Base-by-base conservation (phyloP, 2,797 vertebrate genomes). In the Malacoctenus gilli region DNA sequence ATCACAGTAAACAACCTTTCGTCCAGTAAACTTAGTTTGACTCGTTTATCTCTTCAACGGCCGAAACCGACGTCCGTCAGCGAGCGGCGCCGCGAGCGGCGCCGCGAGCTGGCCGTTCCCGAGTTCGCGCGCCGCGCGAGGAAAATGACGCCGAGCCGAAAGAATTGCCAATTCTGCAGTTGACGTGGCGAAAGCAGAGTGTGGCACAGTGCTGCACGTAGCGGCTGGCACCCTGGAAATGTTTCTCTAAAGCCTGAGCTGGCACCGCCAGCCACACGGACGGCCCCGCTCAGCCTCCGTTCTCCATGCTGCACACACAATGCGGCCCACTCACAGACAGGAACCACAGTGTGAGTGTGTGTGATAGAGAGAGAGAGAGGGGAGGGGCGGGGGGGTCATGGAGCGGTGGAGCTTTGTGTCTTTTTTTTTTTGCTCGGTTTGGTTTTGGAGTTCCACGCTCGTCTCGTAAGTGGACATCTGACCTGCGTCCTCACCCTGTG, bases 301-400 rank as follows among this genome's bases (percentile, higher is more conserved):
- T 80, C 75, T 75, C 76, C 67, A 77, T 72, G 72, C 76, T 73
- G 68, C 59, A 63, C 52, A 71, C 77, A 89, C 84, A 89, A 86
- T 81, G 75, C 61, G 66, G 57, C 44, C 59, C 67, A 71, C 71
- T 73, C 77, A 82, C 63, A 74, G 48, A 77, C 73, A 62, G 50
- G 38, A 67, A 42, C 37, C 47, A 38, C 54, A 39, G 50, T 76
- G 52, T 46, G 51, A 32, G 41, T 42, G 30, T 25, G 25, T 37
- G 52, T 30, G 21, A 39, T 43, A 21, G 12, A 14, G 31, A 16
- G 8, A 22, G 12, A 42, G 30, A 8, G n/a, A 32, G 8, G 4
- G 52, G 44, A 46, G 28, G 38, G 13, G 31, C 18, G 11, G 51
- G 43, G 51, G 62, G 6, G 30, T 18, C n/a, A n/a, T 28, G 25